Evolutionary conservation across 2,888 invertebrate species (phyloP), one percentile per base, ranked within the genome.

Genomic region (Brachypalpus laphriformis): DNA sequence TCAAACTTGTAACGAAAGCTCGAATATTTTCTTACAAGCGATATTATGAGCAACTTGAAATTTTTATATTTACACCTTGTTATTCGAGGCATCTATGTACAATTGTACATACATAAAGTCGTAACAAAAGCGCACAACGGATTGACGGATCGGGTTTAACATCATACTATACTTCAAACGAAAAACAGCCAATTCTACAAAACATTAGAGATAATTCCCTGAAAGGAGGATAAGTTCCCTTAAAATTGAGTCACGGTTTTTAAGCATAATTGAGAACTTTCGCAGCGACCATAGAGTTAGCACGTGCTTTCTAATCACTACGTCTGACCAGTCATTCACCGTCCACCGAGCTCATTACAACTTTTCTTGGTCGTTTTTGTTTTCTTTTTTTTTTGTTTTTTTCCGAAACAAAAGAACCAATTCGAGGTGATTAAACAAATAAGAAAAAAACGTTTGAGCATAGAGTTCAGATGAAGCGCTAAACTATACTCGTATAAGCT

Each of bases 391-490:
- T 20, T 9, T 47, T 31, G 37, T 51, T 14, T 22, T 28, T 45
- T 37, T 40, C 4, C 25, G 37, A 81, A 59, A 85, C 85, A 76
- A 85, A 85, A 85, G 85, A 81, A 65, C 75, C 40, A 85, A 40
- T 81, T 81, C 85, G 80, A 81, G 75, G 85, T 85, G 75, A 85
- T 81, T 71, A 66, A 61, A 71, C 63, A 34, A 56, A 65, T 25
- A 71, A 56, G 56, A 54, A 65, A 37, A 54, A 28, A 45, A 22
- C n/a, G n/a, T n/a, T n/a, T n/a, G n/a, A 75, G 31, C 71, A 66
- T 78, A 66, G 76, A 85, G 85, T 71, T 81, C 81, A 85, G 81
- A 85, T 85, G 81, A 85, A 85, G 81, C 81, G 75, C 81, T 76
- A 76, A 85, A 75, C 56, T 66, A 71, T 76, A 81, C 22, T 68